Percentiles rank a stretch among this genome's conserved stretches.
Evolutionary conservation across 2,888 invertebrate species (phyloP).

Genomic region (Podabrus alpinus): DNA sequence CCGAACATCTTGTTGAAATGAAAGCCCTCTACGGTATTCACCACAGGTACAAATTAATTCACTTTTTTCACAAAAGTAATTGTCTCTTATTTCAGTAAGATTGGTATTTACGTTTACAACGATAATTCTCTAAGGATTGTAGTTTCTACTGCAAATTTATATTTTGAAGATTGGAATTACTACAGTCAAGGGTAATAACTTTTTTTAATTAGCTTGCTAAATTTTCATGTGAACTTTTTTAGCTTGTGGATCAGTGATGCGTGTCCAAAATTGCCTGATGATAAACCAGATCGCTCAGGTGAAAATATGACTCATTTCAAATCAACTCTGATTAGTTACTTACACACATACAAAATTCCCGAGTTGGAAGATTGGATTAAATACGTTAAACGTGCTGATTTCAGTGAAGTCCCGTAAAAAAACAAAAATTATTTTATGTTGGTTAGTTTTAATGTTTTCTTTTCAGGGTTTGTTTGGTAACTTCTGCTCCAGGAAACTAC

Average conservation of each 20-base stretch:
- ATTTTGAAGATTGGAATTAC: constrained; percentile 91
- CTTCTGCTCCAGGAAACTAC: constrained; percentile 85
- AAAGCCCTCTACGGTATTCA: constrained; percentile 83
- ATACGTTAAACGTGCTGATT: constrained; percentile 77
- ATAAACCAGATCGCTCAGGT: constrained; percentile 61
- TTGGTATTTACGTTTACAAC: constrained; percentile 84
- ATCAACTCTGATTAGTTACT: constrained; percentile 73
- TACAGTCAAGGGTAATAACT: constrained; percentile 81
- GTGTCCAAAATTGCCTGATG: constrained; percentile 68
- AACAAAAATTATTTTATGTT: not conserved
- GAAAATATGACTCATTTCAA: constrained; percentile 88
- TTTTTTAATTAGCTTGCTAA: not conserved
- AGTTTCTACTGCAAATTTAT: constrained; percentile 90
- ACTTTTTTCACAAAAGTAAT: not conserved
- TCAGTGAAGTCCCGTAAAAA: constrained; percentile 75
- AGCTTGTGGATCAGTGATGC: constrained; percentile 89
- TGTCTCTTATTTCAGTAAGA: constrained; percentile 66
- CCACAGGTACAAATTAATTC: constrained; percentile 70
- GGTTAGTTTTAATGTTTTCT: not conserved
- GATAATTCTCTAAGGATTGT: constrained; percentile 83
- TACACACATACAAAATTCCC: constrained; percentile 72
- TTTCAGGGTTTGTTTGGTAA: constrained; percentile 80
- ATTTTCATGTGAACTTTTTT: constrained; percentile 30
- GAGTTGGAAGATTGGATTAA: constrained; percentile 74
- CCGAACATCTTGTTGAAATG: constrained; percentile 70